A percentile compares a stretch with the other conserved stretches of the same genome.
These are phyloP conservation scores for Neosilurus hyrtlii DNA, from an alignment of 2,797 vertebrate genomes.

Conservation along the genomic window DNA sequence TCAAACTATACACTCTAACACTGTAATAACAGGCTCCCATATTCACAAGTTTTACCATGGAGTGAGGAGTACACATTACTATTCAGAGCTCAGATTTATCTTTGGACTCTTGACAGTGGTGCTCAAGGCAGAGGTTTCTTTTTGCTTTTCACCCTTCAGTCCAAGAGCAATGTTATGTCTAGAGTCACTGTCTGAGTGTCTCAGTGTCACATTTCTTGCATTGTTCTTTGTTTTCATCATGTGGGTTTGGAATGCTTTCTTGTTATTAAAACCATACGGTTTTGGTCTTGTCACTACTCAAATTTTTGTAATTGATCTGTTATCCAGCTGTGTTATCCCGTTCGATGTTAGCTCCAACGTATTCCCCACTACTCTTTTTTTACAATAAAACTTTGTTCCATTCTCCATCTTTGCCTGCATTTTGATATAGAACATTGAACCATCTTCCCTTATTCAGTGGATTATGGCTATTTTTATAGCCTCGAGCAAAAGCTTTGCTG, in stretches of 20 bases:
- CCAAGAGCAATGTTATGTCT: not conserved
- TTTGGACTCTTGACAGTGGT: not conserved
- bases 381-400: not conserved
- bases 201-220: not conserved
- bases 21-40: not conserved
- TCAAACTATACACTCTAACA: not conserved
- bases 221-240: not conserved
- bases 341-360: not conserved
- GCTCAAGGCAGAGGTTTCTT: not conserved
- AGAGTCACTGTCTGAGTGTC: not conserved
- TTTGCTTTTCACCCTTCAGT: not conserved
- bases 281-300: not conserved
- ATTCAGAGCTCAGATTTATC: not conserved
- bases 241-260: not conserved
- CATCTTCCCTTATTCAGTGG: not conserved
- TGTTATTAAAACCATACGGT: not conserved
- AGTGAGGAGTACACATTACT: not conserved
- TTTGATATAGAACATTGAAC: not conserved
- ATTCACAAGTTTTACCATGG: not conserved
- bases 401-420: no score
- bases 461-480: not conserved
- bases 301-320: not conserved
- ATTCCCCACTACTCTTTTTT: not conserved
- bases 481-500: not conserved
- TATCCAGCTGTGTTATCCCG: not conserved